Conservation (phyloP, 2,113 vertebrate genomes). For the Rousettus leschenaultii region DNA sequence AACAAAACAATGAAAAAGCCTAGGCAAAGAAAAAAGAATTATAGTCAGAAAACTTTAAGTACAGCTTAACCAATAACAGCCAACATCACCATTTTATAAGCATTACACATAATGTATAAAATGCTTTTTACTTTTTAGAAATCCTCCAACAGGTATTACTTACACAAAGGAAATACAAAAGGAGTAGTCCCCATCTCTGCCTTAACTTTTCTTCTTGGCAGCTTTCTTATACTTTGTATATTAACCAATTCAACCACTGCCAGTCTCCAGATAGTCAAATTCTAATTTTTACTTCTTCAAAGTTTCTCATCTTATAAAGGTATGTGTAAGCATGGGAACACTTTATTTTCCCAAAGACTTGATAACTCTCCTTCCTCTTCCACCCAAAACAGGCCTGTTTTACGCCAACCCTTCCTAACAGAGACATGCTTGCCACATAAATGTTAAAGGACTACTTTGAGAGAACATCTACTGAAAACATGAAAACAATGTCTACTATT, state of each 20-base stretch:
- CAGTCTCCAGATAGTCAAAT: not conserved
- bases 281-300: not conserved
- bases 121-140: not conserved
- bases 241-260: not conserved
- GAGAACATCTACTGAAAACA: not conserved
- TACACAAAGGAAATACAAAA: not conserved
- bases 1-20: not conserved
- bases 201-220: not conserved
- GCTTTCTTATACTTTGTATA: not conserved
- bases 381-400: not conserved
- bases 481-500: not conserved
- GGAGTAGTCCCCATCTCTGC: not conserved
- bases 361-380: not conserved
- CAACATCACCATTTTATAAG: not conserved
- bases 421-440: not conserved
- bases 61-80: not conserved
- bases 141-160: not conserved
- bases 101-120: not conserved
- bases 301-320: not conserved
- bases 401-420: not conserved
- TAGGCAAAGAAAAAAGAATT: not conserved
- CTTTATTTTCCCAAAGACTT: not conserved
- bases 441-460: not conserved
- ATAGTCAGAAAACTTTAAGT: not conserved
- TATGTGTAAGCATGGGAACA: not conserved